A percentile compares a stretch with the other conserved stretches of the same genome.
These are phyloP conservation scores for Ifrita kowaldi DNA, from an alignment of 2,113 vertebrate genomes.

Conservation along the genomic window DNA sequence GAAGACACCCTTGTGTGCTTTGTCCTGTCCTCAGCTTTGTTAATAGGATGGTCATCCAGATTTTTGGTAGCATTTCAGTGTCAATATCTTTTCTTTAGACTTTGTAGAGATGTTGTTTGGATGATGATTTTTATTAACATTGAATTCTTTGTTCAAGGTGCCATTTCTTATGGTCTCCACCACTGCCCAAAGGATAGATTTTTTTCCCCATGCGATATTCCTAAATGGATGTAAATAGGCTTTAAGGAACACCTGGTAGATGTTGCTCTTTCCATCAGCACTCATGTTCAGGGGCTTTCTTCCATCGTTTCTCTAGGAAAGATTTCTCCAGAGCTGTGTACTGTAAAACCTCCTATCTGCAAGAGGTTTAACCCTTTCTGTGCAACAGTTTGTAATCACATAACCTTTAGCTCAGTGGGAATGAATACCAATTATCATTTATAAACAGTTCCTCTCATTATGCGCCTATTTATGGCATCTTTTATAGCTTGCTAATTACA, in stretches of 20 bases:
- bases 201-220: not conserved
- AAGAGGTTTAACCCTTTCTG: constrained; percentile 52
- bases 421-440: constrained; percentile 64
- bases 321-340: not conserved
- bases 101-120: not conserved
- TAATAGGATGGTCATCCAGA: not conserved
- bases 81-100: not conserved
- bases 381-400: not conserved
- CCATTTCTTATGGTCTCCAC: not conserved
- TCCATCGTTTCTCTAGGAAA: not conserved
- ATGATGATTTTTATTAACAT: not conserved
- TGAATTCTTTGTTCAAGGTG: not conserved
- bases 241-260: not conserved
- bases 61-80: not conserved
- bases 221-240: not conserved
- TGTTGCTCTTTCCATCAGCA: not conserved
- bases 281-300: not conserved
- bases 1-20: not conserved
- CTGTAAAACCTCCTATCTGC: not conserved
- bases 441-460: constrained; percentile 64
- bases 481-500: constrained; percentile 72
- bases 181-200: not conserved
- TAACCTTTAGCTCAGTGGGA: constrained; percentile 56
- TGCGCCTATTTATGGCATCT: constrained; percentile 61
- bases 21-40: not conserved